Conservation (phyloP, 35 echinoderm and acorn worm species). For the Ophioderma brevispina region DNA sequence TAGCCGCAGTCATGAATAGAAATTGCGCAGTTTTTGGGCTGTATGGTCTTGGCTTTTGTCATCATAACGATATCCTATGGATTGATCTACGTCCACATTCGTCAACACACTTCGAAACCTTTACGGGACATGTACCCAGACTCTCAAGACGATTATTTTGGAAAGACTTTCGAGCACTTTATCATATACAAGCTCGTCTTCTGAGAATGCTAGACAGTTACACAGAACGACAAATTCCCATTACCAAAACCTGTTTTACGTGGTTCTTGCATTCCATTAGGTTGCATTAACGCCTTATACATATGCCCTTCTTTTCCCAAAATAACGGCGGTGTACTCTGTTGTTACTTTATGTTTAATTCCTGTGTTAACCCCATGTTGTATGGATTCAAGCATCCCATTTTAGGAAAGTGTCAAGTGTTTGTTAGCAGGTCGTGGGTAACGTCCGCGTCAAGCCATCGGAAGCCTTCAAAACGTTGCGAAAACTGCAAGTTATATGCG, state of each 20-base stretch:
- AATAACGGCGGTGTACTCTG: slow-evolving; percentile 27
- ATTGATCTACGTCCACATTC: slow-evolving; percentile 20
- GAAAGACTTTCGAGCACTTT: not conserved
- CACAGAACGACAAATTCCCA: slow-evolving; percentile 17
- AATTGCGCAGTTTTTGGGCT: slow-evolving; percentile 11
- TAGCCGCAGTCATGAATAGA: not conserved
- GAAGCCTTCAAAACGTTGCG: slow-evolving; percentile 9
- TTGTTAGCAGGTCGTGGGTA: slow-evolving; percentile 38
- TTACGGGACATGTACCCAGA: not conserved
- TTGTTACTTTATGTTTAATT: slow-evolving; percentile 45
- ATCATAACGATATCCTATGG: slow-evolving; percentile 44
- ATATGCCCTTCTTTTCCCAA: slow-evolving; percentile 41
- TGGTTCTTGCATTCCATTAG: slow-evolving; percentile 37
- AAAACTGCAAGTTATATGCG: too few relatives aligned
- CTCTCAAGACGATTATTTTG: too few relatives aligned
- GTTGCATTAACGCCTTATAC: slow-evolving; percentile 44
- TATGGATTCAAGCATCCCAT: slow-evolving; percentile 66
- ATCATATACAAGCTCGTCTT: not conserved
- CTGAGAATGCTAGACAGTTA: not conserved
- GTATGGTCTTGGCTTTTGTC: slow-evolving; percentile 43
- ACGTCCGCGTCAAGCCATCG: slow-evolving; percentile 33
- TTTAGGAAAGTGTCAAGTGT: slow-evolving; percentile 52
- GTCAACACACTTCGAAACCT: not conserved
- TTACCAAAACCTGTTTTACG: slow-evolving; percentile 47
- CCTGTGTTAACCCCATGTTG: slow-evolving; percentile 56